A percentile compares a stretch with the other conserved stretches of the same genome.
These are phyloP conservation scores for Ichneumon xanthorius DNA, from an alignment of 2,888 invertebrate species.

Conservation along the genomic window DNA sequence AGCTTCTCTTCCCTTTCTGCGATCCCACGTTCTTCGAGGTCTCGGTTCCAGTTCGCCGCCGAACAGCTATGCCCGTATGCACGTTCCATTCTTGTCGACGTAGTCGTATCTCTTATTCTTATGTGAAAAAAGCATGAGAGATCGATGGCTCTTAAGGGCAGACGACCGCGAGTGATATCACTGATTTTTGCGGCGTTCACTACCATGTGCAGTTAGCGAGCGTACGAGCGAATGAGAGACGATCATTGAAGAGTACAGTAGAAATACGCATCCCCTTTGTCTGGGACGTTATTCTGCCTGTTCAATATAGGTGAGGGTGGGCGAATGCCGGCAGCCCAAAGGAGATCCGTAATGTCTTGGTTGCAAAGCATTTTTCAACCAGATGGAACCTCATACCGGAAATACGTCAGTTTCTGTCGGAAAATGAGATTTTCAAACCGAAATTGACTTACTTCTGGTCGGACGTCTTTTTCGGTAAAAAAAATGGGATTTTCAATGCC, in stretches of 20 bases:
- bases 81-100: constrained; percentile 55
- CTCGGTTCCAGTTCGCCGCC: constrained; percentile 54
- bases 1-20: constrained; percentile 36
- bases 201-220: neutral
- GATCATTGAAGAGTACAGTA: neutral
- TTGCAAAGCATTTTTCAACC: no score
- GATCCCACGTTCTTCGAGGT: constrained; percentile 19
- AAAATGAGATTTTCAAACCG: no score
- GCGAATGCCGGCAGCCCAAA: neutral
- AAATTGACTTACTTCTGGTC: no score
- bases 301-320: neutral
- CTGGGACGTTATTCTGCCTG: neutral
- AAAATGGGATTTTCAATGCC: no score
- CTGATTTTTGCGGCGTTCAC: constrained; percentile 69
- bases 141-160: constrained; percentile 49
- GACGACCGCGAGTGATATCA: constrained; percentile 70
- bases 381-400: no score
- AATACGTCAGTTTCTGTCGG: no score
- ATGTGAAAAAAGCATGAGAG: constrained; percentile 22
- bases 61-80: constrained; percentile 48
- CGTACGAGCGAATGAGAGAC: neutral
- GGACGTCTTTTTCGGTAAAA: no score
- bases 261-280: neutral
- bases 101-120: constrained; percentile 48
- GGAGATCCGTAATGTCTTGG: neutral